phyloP scores from a whole-genome alignment of 2,888 invertebrate genomes.

The Aporophyla lueneburgensis region DNA sequence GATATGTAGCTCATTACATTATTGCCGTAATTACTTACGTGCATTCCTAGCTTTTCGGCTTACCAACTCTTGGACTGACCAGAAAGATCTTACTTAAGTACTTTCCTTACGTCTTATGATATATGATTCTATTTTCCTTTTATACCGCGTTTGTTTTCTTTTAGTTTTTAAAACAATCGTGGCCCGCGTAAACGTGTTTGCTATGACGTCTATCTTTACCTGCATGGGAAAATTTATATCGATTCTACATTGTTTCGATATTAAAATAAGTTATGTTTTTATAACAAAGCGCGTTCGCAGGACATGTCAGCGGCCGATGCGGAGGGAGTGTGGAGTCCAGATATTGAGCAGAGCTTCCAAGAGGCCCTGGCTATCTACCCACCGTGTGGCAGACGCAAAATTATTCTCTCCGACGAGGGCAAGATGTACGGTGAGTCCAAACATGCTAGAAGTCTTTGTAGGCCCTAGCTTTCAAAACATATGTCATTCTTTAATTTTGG shows the following conservation, averaged over 20 bases:
- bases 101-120: background rate
- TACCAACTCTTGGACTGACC: constrained; percentile 9
- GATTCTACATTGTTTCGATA: constrained; percentile 51
- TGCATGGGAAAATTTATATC: constrained; percentile 48
- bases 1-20: constrained; percentile 38
- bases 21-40: constrained; percentile 45
- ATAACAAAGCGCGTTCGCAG: constrained; percentile 84
- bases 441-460: constrained; percentile 73
- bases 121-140: constrained; percentile 17
- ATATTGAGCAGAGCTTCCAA: constrained; percentile 99
- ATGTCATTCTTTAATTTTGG: background rate
- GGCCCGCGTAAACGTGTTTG: constrained; percentile 21
- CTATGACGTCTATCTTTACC: constrained; percentile 40
- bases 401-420: constrained; percentile 99
- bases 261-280: constrained; percentile 50
- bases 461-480: constrained; percentile 23
- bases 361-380: constrained; percentile 99
- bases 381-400: constrained; percentile 99
- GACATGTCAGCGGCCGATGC: constrained; percentile 99
- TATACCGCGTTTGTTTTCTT: constrained; percentile 9
- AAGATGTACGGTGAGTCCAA: constrained; percentile 99
- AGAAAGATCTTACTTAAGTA: background rate
- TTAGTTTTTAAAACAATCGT: constrained; percentile 39
- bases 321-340: constrained; percentile 99
- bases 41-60: constrained; percentile 8